These are phyloP conservation scores for Drosophila asahinai DNA, from an alignment of 1,140 invertebrate genomes.

Conservation along the genomic window DNA sequence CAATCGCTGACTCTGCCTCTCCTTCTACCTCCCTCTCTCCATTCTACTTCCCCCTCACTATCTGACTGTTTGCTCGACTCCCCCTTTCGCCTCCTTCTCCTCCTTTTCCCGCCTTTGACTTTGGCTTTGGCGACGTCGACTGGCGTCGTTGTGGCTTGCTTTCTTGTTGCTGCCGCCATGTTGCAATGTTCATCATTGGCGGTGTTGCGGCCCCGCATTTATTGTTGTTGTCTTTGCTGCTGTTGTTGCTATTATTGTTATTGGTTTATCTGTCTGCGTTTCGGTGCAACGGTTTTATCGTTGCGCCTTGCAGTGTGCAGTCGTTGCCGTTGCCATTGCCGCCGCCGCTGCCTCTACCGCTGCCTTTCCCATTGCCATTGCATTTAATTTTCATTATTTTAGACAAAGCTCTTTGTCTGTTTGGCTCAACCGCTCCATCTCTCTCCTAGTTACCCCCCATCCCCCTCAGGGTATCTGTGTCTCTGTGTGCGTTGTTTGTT, in stretches of 20 bases:
- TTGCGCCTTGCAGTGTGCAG: slow-evolving; percentile 17
- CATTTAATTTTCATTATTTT: slow-evolving; percentile 66
- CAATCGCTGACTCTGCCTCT: neutral
- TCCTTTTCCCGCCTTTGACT: slow-evolving; percentile 21
- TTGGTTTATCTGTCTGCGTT: slow-evolving; percentile 41
- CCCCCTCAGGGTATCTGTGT: neutral
- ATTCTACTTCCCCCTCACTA: neutral
- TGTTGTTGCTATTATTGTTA: slow-evolving; percentile 40
- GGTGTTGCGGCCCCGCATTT: slow-evolving; percentile 19
- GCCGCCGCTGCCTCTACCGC: neutral
- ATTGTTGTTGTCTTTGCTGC: slow-evolving; percentile 19
- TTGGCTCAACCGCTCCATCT: neutral
- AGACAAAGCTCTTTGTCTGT: slow-evolving; percentile 37
- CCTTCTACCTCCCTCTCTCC: too few species aligned
- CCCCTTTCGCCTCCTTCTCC: neutral
- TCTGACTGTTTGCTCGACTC: neutral
- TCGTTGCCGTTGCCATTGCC: neutral
- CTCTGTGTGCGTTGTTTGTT: slow-evolving; percentile 8
- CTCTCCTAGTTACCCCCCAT: neutral
- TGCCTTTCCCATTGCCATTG: slow-evolving; percentile 19
- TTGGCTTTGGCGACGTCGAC: slow-evolving; percentile 26
- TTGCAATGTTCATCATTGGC: slow-evolving; percentile 36
- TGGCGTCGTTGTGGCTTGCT: slow-evolving; percentile 21
- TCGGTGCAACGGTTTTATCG: slow-evolving; percentile 58
- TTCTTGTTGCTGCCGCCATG: slow-evolving; percentile 30